Percentiles rank a stretch among this genome's conserved stretches.
Conservation (phyloP, 2,797 vertebrate genomes). For the Microchirus variegatus region DNA sequence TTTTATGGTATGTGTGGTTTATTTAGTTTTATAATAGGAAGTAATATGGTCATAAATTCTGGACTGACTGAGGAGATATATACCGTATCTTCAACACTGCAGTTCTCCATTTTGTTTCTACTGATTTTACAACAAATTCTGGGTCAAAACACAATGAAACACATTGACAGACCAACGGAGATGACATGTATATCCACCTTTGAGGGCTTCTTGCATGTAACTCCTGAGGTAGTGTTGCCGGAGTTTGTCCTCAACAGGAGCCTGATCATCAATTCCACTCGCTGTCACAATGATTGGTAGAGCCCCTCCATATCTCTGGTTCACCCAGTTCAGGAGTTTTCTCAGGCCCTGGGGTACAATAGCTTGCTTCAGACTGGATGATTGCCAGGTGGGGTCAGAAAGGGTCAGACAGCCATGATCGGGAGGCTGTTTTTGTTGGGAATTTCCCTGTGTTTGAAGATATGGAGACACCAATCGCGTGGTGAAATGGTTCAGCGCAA, state of each 20-base stretch:
- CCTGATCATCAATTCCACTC: conserved; percentile 90
- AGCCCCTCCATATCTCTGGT: conserved; percentile 80
- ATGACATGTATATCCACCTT: conserved; percentile 79
- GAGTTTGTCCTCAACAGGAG: conserved; percentile 83
- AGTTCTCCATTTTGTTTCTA: conserved; percentile 9
- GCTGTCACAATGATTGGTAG: conserved; percentile 88
- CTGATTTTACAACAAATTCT: conserved; percentile 4
- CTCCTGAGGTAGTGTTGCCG: conserved; percentile 87
- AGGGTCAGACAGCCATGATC: conserved; percentile 83
- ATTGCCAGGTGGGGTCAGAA: conserved; percentile 86
- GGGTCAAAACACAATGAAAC: background rate
- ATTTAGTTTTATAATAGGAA: conserved; percentile 42
- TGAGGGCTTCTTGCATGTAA: conserved; percentile 90
- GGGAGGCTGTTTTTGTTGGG: conserved; percentile 35
- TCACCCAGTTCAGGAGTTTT: conserved; percentile 89
- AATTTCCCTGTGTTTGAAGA: conserved; percentile 7
- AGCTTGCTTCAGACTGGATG: conserved; percentile 82
- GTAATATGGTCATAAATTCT: conserved; percentile 50
- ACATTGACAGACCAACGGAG: background rate
- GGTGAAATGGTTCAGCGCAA: conserved; percentile 94
- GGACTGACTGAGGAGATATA: conserved; percentile 9
- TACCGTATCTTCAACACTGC: background rate
- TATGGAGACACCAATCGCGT: conserved; percentile 87
- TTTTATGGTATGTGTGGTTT: conserved; percentile 65
- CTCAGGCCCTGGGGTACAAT: conserved; percentile 89